Base-by-base conservation (phyloP, 2,113 vertebrate species). In the Megalops atlanticus region DNA sequence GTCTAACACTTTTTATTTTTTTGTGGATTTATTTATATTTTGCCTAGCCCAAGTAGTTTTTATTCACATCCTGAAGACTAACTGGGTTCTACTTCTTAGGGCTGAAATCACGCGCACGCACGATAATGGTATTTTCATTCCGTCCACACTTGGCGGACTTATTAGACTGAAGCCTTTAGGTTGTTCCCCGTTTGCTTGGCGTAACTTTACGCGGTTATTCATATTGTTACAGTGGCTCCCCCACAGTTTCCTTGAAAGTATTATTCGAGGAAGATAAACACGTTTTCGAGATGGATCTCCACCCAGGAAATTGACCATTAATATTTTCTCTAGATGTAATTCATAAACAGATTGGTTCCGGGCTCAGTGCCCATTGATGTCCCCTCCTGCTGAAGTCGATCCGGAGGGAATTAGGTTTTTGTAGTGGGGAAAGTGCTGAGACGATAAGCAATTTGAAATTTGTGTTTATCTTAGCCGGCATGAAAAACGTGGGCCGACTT, bases 221-320 rank as follows among this genome's bases (percentile, higher is more conserved):
- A 10, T 6, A 21, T 6, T 1, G 49, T 21, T 6, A 4, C 49
- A 1, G 3, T 27, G 12, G 31, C 35, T 40, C 24, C 24, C 49
- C 24, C 54, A 24, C 15, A 45, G 75, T 31, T 27, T 33, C 35
- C 69, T 52, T 45, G 31, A n/a, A 54, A 24, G 33, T 21, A 36
- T 35, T 0, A 43, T 33, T 70, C 21, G 38, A 21, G 40, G 68
- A 21, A 43, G 21, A 69, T 72, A 58, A 79, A 79, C 70, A 24
- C 31, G 40, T 49, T 71, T 79, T 15, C 15, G 39, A 47, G 35
- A 31, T 4, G 43, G 64, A 72, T 40, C 18, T 35, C 70, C 45
- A 11, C 79, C 43, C 33, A 52, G 36, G 79, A 73, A 73, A 80
- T 73, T 73, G 70, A 71, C 69, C 49, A 54, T 40, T 80, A 80